Evolutionary conservation across 1,140 invertebrate species (phyloP).

Genomic region (Leptinotarsa defecta): DNA sequence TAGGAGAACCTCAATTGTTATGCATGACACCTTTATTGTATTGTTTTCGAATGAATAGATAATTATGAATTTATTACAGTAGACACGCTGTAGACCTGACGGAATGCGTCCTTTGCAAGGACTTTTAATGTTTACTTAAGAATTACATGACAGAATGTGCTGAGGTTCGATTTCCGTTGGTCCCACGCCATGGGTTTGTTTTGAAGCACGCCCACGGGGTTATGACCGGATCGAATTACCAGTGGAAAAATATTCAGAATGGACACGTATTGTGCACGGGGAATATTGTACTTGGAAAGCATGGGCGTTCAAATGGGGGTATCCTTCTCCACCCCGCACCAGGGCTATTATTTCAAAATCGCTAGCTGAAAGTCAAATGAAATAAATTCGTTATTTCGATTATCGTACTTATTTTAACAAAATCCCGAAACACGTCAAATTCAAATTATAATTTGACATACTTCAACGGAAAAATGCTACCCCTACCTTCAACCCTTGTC

Average conservation of each 20-base stretch:
- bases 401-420: no score
- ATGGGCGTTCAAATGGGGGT: not conserved
- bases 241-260: not conserved
- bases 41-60: slow-evolving; percentile 46
- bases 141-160: slow-evolving; percentile 38
- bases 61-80: slow-evolving; percentile 38
- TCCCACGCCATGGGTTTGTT: slow-evolving; percentile 15
- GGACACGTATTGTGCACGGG: not conserved
- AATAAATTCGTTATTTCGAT: no score
- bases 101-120: slow-evolving; percentile 49
- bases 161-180: slow-evolving; percentile 12
- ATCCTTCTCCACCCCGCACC: no score
- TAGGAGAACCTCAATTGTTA: slow-evolving; percentile 30
- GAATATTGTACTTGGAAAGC: not conserved
- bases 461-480: no score
- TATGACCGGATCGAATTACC: slow-evolving; percentile 5
- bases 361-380: no score
- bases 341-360: no score
- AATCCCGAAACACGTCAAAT: no score
- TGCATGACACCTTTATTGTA: slow-evolving; percentile 30
- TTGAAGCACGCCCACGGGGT: not conserved
- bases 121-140: slow-evolving; percentile 43
- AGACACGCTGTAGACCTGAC: slow-evolving; percentile 38
- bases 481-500: no score
- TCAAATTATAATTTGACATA: no score